These are phyloP conservation scores for Eueremaeus valkanovi DNA, from an alignment of 2,888 invertebrate species.

Conservation along the genomic window DNA sequence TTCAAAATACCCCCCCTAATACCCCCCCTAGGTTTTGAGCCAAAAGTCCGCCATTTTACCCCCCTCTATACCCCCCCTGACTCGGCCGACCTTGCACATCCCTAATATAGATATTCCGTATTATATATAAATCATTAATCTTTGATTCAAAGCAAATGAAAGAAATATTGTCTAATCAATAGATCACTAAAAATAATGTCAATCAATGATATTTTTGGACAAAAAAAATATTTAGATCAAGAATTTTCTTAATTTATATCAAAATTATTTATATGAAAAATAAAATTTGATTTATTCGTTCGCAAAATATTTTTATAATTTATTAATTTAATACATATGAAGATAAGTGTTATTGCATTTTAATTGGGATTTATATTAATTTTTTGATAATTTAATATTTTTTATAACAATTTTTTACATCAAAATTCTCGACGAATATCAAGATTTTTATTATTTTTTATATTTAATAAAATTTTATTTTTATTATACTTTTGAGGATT, in stretches of 20 bases:
- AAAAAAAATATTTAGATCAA: background rate
- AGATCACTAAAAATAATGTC: slow-evolving; percentile 9
- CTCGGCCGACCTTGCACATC: no score
- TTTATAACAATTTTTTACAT: background rate
- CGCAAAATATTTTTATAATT: background rate
- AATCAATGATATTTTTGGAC: background rate
- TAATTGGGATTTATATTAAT: background rate
- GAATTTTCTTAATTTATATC: background rate
- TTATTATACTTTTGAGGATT: background rate
- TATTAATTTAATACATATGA: background rate
- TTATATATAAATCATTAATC: no score
- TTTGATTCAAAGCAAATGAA: no score
- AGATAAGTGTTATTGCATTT: background rate
- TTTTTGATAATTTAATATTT: background rate
- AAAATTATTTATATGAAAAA: no score
- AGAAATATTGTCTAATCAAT: background rate
- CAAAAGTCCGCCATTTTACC: no score
- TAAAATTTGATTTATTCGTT: background rate
- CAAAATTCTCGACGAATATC: background rate
- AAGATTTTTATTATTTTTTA: background rate
- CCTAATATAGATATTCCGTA: no score
- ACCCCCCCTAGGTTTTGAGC: no score
- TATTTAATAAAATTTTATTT: background rate
- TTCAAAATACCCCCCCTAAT: no score
- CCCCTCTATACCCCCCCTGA: no score